Percentiles rank a stretch among this genome's conserved stretches.
Conservation (phyloP, 2,113 vertebrate genomes). For the Empidonax alnorum region DNA sequence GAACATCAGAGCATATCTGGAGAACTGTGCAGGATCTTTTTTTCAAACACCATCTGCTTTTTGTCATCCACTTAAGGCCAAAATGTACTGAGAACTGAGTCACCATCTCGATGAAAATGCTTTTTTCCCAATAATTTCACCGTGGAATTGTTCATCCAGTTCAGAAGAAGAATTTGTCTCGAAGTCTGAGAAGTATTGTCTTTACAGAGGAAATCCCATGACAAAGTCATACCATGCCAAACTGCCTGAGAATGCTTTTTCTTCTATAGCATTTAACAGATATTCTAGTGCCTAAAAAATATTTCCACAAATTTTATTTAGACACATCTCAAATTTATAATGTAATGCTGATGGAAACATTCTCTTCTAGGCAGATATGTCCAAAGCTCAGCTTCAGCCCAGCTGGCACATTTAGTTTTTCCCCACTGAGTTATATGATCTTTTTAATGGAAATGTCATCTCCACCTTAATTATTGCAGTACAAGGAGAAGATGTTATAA, state of each 20-base stretch:
- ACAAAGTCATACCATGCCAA: neutral
- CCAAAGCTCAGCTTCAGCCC: neutral
- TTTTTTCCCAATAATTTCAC: neutral
- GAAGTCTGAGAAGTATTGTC: neutral
- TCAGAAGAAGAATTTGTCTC: neutral
- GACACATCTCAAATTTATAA: neutral
- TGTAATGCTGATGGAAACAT: neutral
- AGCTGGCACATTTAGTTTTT: conserved; percentile 1
- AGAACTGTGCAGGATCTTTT: neutral
- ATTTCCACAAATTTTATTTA: neutral
- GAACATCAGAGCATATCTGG: neutral
- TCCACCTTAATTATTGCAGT: conserved; percentile 52
- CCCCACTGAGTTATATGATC: conserved; percentile 1
- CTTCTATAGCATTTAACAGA: neutral
- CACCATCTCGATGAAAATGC: neutral
- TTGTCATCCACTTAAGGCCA: neutral
- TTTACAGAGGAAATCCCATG: neutral
- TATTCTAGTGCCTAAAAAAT: neutral
- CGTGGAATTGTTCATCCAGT: neutral
- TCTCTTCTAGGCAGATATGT: neutral
- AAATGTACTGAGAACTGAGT: neutral
- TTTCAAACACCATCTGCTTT: neutral
- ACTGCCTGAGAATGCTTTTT: neutral
- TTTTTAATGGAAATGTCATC: conserved; percentile 55
- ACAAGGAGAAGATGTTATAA: conserved; percentile 25